Evolutionary conservation across 2,797 vertebrate species (phyloP), one percentile per base, ranked within the genome.

Genomic region (Enteromius mattozi): DNA sequence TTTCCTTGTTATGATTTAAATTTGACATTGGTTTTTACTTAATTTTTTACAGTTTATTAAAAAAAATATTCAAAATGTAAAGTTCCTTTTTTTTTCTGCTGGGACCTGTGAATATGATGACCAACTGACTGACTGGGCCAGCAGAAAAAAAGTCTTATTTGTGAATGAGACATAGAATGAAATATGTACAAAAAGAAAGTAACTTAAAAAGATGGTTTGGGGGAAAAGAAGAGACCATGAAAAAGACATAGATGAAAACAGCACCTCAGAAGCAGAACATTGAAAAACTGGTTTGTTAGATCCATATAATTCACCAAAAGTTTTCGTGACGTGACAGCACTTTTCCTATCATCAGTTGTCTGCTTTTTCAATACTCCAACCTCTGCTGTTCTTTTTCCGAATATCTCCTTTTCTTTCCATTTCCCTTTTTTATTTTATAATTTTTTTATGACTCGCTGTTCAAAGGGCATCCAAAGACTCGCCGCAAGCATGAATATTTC

Each of bases 401-500:
- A 78, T 54, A 8, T 63, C 37, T 68, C 51, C 35, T 66, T 42
- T 12, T 68, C 49, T 19, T 69, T 35, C 47, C 68, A 37, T 81
- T 65, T 63, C 21, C 4, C 24, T 70, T 74, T 85, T 65, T 76
- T 72, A 10, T 45, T 42, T 59, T 59, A 35, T 78, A n/a, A 10
- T 80, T 69, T 68, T 82, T 81, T 65, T 35, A 85, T 37, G 68
- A 78, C 40, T 72, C 24, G 24, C 45, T 76, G 80, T 87, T 88
- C 78, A 85, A 87, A 88, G 80, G 80, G 77, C 72, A 61, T 78
- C 68, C 85, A 78, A 72, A 83, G 77, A 70, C 83, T 66, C 91
- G 89, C 91, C 90, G 86, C 87, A 74, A 89, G 91, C 85, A 94
- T 94, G 93, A 94, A 94, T 95, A 94, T 94, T 95, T 94, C 91